Conservation (phyloP, 2,888 invertebrate species). For the Argynnis bischoffii region DNA sequence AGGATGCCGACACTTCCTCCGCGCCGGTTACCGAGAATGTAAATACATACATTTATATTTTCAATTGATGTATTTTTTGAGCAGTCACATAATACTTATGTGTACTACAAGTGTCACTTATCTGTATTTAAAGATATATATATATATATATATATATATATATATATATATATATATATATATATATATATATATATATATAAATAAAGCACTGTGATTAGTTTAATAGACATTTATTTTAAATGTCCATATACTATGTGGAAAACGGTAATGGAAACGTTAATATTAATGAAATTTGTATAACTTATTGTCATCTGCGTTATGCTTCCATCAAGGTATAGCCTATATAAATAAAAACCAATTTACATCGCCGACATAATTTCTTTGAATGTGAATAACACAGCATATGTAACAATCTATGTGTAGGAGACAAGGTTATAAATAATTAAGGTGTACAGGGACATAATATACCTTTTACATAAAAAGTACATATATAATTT, state of each 20-base stretch:
- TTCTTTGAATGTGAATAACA: slow-evolving; percentile 12
- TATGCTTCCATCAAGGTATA: not conserved
- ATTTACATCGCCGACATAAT: not conserved
- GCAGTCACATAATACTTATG: no score
- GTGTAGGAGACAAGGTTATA: slow-evolving; percentile 9
- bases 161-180: no score
- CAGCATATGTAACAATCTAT: not conserved
- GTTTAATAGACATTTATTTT: no score
- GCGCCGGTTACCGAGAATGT: slow-evolving; percentile 6
- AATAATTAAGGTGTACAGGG: not conserved
- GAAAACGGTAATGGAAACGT: not conserved
- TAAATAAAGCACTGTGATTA: not conserved
- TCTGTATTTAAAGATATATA: not conserved
- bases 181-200: no score
- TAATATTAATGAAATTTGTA: not conserved
- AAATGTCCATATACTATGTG: no score
- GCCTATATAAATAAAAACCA: not conserved
- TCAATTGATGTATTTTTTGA: not conserved
- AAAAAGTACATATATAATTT: no score
- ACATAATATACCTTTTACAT: not conserved
- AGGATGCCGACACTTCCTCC: slow-evolving; percentile 32
- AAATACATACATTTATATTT: slow-evolving; percentile 1
- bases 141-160: no score
- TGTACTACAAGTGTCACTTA: not conserved
- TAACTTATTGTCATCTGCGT: not conserved